phyloP scores from a whole-genome alignment of 2,113 vertebrate genomes.

The Phalacrocorax brasilianus region DNA sequence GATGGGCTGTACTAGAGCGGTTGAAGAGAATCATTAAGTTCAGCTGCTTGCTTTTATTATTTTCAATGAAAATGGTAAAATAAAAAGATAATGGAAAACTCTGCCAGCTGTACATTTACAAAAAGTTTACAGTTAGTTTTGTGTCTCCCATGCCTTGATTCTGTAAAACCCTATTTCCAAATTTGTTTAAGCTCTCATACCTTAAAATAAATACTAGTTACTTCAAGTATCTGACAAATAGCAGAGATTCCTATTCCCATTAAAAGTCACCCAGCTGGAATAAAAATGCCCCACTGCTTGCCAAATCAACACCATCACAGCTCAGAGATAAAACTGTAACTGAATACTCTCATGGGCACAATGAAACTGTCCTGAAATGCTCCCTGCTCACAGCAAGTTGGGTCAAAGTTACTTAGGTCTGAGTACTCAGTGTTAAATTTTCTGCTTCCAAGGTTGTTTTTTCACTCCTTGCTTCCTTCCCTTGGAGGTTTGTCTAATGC shows the following conservation, averaged over 20 bases:
- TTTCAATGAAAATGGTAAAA: not conserved
- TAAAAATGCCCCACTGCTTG: not conserved
- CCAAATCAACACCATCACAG: not conserved
- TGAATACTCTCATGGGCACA: not conserved
- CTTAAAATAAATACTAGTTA: not conserved
- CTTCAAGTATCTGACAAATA: not conserved
- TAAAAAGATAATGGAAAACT: not conserved
- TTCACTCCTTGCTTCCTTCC: not conserved
- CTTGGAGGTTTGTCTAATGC: not conserved
- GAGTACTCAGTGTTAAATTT: not conserved
- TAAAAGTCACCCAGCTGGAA: not conserved
- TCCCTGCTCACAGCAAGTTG: not conserved
- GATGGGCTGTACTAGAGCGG: not conserved
- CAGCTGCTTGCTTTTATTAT: not conserved
- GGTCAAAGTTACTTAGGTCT: not conserved
- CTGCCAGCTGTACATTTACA: not conserved
- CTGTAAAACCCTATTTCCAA: not conserved
- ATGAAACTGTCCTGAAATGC: slow-evolving; percentile 33
- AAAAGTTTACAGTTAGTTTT: not conserved
- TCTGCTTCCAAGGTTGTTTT: not conserved
- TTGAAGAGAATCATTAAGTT: not conserved
- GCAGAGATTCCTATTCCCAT: not conserved
- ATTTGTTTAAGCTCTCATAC: not conserved
- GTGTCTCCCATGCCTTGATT: not conserved
- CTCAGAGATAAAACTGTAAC: slow-evolving; percentile 36